phyloP scores from a whole-genome alignment of 2,113 vertebrate species.

The Crotalus horridus region DNA sequence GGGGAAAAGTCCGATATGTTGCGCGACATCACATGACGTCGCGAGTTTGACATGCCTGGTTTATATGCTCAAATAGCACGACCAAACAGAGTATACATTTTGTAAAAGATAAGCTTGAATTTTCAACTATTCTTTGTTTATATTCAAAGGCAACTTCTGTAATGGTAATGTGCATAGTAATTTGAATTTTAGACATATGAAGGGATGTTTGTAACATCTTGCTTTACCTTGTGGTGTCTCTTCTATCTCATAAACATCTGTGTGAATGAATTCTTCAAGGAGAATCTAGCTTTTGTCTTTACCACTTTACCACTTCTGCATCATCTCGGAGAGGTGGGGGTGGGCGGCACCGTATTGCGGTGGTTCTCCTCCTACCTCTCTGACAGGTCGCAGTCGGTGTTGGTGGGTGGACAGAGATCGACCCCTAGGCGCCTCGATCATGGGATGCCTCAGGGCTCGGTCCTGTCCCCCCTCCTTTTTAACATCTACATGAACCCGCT shows the following conservation, averaged over 20 bases:
- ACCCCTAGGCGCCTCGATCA: too few species aligned
- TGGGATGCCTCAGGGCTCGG: too few species aligned
- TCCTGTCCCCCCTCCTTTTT: too few species aligned
- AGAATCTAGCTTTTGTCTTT: background rate
- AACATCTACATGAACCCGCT: too few species aligned
- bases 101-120: background rate
- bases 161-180: background rate
- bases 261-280: background rate
- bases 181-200: background rate
- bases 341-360: too few species aligned
- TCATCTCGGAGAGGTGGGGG: too few species aligned
- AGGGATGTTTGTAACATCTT: background rate
- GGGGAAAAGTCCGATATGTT: too few species aligned
- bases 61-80: background rate
- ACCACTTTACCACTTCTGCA: background rate
- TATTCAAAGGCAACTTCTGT: background rate
- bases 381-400: too few species aligned
- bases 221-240: background rate
- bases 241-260: background rate
- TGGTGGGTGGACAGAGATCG: too few species aligned
- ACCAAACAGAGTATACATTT: background rate
- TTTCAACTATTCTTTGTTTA: background rate
- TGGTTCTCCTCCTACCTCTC: too few species aligned
- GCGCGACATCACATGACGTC: too few species aligned
- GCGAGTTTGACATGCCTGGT: too few species aligned